Evolutionary conservation across 2,888 invertebrate genomes (phyloP).

Genomic region (Microplitis deprimator): DNA sequence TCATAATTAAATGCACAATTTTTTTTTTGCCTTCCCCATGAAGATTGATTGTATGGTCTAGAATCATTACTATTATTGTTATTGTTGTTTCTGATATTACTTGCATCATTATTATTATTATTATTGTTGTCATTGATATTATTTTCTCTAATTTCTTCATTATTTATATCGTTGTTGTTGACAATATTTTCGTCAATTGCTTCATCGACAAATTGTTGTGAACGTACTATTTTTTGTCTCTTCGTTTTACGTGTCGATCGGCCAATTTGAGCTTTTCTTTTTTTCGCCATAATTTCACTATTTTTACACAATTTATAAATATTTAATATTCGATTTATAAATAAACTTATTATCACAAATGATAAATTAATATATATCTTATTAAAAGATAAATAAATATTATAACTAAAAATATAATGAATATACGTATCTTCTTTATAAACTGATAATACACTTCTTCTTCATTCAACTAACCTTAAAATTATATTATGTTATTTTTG

Average conservation of each 20-base stretch:
- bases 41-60: no score
- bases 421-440: no score
- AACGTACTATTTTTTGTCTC: slow-evolving; percentile 1
- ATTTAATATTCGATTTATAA: background rate
- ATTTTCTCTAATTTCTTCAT: background rate
- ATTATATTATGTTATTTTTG: no score
- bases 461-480: no score
- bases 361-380: no score
- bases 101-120: background rate
- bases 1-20: slow-evolving; percentile 27
- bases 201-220: background rate
- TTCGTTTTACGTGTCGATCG: background rate
- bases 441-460: no score
- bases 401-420: no score
- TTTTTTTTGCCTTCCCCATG: slow-evolving; percentile 30
- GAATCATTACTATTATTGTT: background rate
- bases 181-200: slow-evolving; percentile 1
- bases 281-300: background rate
- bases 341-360: no score
- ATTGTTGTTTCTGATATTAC: background rate
- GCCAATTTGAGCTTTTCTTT: background rate
- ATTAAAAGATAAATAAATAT: no score
- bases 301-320: background rate
- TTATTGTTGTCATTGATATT: background rate
- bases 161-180: background rate